phyloP scores from a whole-genome alignment of 2,888 invertebrate genomes.

The Theodoxus fluviatilis region DNA sequence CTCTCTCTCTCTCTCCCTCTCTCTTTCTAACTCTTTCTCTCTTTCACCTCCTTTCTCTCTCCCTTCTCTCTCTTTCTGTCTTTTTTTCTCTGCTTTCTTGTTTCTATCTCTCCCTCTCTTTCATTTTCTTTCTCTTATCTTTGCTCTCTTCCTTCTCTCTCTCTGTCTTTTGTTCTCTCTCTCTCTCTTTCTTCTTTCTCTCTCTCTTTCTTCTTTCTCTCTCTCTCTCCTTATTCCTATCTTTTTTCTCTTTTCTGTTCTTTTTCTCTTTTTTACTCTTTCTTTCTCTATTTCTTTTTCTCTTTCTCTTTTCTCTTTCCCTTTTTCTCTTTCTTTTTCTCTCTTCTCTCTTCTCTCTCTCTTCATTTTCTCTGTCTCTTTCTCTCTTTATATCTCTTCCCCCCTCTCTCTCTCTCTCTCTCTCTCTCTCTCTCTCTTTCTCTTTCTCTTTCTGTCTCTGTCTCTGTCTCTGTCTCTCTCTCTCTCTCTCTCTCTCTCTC shows the following conservation, averaged over 20 bases:
- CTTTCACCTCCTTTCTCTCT: too few species aligned
- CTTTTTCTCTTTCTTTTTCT: not conserved
- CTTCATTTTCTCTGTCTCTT: not conserved
- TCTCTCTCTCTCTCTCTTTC: not conserved
- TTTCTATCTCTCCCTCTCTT: not conserved
- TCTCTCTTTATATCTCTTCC: not conserved
- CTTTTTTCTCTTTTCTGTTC: not conserved
- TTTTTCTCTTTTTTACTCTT: not conserved
- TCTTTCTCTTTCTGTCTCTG: not conserved
- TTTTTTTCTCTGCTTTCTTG: conserved; percentile 8
- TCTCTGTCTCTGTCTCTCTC: conserved; percentile 16
- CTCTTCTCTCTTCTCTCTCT: not conserved
- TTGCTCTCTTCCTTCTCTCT: not conserved
- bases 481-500: conserved; percentile 18
- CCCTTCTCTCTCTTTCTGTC: conserved; percentile 3
- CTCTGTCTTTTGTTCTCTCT: not conserved
- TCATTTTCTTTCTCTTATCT: not conserved
- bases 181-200: not conserved
- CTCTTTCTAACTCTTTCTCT: not conserved
- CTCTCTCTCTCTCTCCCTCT: conserved; percentile 8
- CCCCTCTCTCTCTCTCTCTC: conserved; percentile 7
- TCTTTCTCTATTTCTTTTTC: not conserved
- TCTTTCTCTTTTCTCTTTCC: not conserved
- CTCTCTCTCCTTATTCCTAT: not conserved
- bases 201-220: not conserved